Evolutionary conservation across 1,140 invertebrate genomes (phyloP), one percentile per base, ranked within the genome.

Genomic region (Cryptotermes secundus): DNA sequence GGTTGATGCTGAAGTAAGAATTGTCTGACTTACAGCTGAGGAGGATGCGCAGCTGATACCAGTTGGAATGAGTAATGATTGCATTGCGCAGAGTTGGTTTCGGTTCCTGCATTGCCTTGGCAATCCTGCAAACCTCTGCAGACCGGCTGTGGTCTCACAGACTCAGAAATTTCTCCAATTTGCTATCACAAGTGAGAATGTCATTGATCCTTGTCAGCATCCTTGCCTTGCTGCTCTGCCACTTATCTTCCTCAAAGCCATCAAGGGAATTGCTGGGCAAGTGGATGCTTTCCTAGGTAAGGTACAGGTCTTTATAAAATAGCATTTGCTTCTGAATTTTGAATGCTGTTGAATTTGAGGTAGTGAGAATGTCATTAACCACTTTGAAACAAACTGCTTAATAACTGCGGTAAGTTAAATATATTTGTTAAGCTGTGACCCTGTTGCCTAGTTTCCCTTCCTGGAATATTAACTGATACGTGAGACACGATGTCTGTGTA

Each of bases 281-380:
- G 97, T 99, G 22, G 98, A 99, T 91, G 97, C 97, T 34, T 99
- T 99, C 91, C 90, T 99, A 86, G 98, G 97, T 98, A 93, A 92
- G 91, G n/a, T 86, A 38, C 79, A n/a, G 72, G 59, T 81, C 81
- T 35, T 24, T 31, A 35, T 80, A 34, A 34, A 80, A 16, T n/a
- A 31, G 10, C 9, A 19, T 80, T 72, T 81, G 14, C 22, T 42
- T 83, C 38, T 81, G 7, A 79, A n/a, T n/a, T 79, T 79, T 79
- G 24, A 26, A 26, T 34, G 24, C 34, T 31, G 9, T 22, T 79
- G 9, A 79, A 31, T 79, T 79, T 31, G 4, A 12, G 12, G 45
- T 49, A 1, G 45, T 49, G 22, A 49, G 45, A 19, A 22, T 19
- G 3, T 49, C 19, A 22, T 14, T 49, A 49, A 19, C 3, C 16